Conservation (phyloP, 1,140 invertebrate species). For the Psix sp. region DNA sequence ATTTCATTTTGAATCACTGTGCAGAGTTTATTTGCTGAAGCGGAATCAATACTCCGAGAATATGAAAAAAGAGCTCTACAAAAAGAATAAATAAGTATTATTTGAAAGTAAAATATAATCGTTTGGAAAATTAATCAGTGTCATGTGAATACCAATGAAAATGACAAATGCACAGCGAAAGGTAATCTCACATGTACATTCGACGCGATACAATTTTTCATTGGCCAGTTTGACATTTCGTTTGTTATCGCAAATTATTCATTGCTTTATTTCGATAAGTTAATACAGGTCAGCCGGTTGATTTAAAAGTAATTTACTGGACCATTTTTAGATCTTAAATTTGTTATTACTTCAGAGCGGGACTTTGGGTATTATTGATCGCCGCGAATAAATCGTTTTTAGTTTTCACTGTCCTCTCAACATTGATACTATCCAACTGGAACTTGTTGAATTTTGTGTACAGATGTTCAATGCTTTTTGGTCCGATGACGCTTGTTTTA, state of each 20-base stretch:
- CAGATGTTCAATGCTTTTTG: no score
- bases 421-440: no score
- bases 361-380: no score
- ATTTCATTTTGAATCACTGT: constrained; percentile 6
- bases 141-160: background rate
- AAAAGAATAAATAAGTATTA: background rate
- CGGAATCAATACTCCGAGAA: no score
- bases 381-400: no score
- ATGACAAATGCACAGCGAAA: constrained; percentile 1
- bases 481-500: no score
- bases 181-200: background rate
- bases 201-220: background rate
- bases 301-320: constrained; percentile 2
- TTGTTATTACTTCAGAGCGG: no score
- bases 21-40: background rate
- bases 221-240: background rate
- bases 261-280: constrained; percentile 11
- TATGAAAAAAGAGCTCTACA: no score
- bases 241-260: constrained; percentile 1
- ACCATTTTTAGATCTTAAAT: background rate
- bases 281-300: constrained; percentile 7
- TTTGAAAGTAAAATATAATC: background rate
- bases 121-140: no score
- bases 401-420: no score
- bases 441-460: no score